These are phyloP conservation scores for Phrynocephalus versicolor DNA, from an alignment of 2,113 vertebrate genomes.

Conservation along the genomic window DNA sequence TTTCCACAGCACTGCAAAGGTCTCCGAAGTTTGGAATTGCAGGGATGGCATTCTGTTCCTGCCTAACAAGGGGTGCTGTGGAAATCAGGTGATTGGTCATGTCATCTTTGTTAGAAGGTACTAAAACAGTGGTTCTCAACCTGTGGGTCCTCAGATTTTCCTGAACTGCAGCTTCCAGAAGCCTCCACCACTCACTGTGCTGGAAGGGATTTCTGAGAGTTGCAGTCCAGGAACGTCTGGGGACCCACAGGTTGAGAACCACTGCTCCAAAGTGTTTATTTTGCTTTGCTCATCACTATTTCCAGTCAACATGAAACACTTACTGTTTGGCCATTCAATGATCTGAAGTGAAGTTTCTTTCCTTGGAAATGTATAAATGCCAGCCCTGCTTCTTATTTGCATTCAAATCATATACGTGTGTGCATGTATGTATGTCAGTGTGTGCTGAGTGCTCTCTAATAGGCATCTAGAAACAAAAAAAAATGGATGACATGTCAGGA, in stretches of 20 bases:
- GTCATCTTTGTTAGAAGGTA: too few relatives aligned
- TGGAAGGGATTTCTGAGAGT: too few relatives aligned
- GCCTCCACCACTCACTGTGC: too few relatives aligned
- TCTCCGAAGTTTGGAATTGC: too few relatives aligned
- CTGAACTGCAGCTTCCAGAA: too few relatives aligned
- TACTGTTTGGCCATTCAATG: background rate
- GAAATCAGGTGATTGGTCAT: too few relatives aligned
- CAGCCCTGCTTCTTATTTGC: background rate
- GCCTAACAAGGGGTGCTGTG: background rate
- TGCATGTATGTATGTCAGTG: background rate
- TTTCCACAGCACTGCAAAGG: slow-evolving; percentile 6
- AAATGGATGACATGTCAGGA: background rate
- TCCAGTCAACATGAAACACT: background rate
- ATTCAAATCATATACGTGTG: background rate
- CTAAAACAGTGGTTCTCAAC: too few relatives aligned
- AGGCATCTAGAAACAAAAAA: background rate
- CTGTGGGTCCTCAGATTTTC: too few relatives aligned
- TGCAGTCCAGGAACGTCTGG: too few relatives aligned
- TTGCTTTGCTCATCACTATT: background rate
- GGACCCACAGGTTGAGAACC: too few relatives aligned
- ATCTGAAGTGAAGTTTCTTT: background rate
- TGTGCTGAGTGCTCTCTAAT: background rate
- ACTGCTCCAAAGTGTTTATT: slow-evolving; percentile 6
- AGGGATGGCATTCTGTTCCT: background rate
- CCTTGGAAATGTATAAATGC: background rate